phyloP scores from a whole-genome alignment of 2,888 invertebrate species.

The Nezara viridula region DNA sequence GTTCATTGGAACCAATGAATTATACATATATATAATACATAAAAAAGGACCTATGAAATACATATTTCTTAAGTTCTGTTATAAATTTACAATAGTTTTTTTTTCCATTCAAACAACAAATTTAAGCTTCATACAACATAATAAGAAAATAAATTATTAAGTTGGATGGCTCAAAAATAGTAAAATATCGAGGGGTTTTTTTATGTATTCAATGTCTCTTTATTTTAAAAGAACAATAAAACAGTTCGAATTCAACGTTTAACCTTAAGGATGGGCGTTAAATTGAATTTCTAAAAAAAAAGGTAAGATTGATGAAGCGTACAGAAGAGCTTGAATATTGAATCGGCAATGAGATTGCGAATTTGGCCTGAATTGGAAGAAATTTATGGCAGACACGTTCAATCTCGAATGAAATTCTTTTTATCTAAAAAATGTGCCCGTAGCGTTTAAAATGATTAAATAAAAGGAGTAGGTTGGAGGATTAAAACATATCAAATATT shows the following conservation, averaged over 20 bases:
- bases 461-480: background rate
- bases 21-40: too few species aligned
- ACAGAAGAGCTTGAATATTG: constrained; percentile 36
- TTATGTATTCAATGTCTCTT: too few species aligned
- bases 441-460: background rate
- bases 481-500: too few species aligned
- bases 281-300: constrained; percentile 23
- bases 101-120: too few species aligned
- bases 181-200: too few species aligned
- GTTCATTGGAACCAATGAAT: too few species aligned
- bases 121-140: too few species aligned
- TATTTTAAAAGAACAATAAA: background rate
- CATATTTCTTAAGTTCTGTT: too few species aligned
- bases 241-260: background rate
- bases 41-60: too few species aligned
- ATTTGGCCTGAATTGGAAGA: background rate
- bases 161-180: too few species aligned
- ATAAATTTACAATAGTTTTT: too few species aligned
- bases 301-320: background rate
- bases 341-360: background rate
- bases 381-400: constrained; percentile 1
- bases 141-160: too few species aligned
- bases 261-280: background rate
- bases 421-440: background rate
- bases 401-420: background rate